Percentiles rank a stretch among this genome's conserved stretches.
Evolutionary conservation across 1,140 invertebrate genomes (phyloP).

Genomic region (Meloidogyne floridensis): DNA sequence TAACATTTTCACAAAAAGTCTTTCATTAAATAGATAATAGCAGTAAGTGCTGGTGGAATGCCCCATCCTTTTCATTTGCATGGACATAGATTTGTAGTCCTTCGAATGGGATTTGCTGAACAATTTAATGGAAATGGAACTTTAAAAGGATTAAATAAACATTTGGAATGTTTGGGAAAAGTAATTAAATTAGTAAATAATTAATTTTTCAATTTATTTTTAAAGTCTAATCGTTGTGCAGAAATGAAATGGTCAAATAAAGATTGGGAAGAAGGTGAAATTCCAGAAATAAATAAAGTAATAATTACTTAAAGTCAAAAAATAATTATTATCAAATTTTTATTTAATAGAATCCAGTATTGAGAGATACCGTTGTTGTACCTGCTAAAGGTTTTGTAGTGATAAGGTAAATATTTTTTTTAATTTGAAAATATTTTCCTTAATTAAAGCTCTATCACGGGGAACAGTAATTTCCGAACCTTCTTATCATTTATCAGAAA

Average conservation of each 20-base stretch:
- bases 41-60: slow-evolving; percentile 6
- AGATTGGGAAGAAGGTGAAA: slow-evolving; percentile 47
- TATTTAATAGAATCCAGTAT: slow-evolving; percentile 45
- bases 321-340: not conserved
- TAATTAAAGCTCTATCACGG: not conserved
- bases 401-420: slow-evolving; percentile 34
- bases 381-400: slow-evolving; percentile 57
- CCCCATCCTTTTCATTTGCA: not conserved
- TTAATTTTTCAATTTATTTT: not conserved
- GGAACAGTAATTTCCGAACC: not conserved
- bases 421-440: slow-evolving; percentile 7
- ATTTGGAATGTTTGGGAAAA: slow-evolving; percentile 1
- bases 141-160: not conserved
- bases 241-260: slow-evolving; percentile 51
- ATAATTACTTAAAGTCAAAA: not conserved
- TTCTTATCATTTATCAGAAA: too few species aligned
- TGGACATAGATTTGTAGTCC: not conserved
- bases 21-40: not conserved
- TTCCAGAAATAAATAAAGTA: slow-evolving; percentile 44
- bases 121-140: not conserved
- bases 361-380: slow-evolving; percentile 54
- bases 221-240: slow-evolving; percentile 24
- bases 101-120: not conserved
- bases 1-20: too few species aligned
- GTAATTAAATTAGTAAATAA: not conserved